A percentile compares a stretch with the other conserved stretches of the same genome.
Conservation (phyloP, 2,888 invertebrate genomes). For the Agrenia bidenticulata region DNA sequence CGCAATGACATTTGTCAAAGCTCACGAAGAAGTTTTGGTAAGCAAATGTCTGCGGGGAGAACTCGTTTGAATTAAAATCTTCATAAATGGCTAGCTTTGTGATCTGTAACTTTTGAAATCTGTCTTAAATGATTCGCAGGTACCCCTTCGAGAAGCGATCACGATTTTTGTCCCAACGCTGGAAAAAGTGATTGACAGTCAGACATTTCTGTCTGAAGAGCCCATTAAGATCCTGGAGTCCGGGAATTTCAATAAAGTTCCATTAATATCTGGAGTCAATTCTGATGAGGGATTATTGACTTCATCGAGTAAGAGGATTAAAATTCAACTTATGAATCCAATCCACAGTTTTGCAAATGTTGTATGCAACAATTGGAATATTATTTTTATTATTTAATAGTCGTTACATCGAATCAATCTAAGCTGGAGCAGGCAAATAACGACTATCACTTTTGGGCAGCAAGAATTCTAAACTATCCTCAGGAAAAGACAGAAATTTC, state of each 20-base stretch:
- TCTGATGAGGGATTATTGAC: slow-evolving; percentile 45
- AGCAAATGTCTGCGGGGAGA: neutral
- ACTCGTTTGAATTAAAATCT: neutral
- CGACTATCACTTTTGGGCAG: slow-evolving; percentile 32
- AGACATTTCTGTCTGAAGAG: slow-evolving; percentile 44
- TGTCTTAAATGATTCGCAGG: slow-evolving; percentile 19
- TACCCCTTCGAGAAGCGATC: slow-evolving; percentile 36
- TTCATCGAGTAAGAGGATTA: slow-evolving; percentile 35
- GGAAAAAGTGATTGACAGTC: slow-evolving; percentile 44
- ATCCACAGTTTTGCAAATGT: no score
- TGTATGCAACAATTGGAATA: no score
- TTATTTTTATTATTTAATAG: no score
- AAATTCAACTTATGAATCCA: no score
- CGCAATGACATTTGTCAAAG: slow-evolving; percentile 28
- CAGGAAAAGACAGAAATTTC: slow-evolving; percentile 22
- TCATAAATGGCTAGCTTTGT: no score
- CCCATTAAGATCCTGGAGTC: slow-evolving; percentile 37
- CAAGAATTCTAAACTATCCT: slow-evolving; percentile 32
- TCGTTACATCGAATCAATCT: slow-evolving; percentile 35
- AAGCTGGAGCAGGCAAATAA: slow-evolving; percentile 37
- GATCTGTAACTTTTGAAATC: no score
- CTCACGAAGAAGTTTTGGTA: slow-evolving; percentile 40
- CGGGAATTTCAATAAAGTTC: slow-evolving; percentile 43
- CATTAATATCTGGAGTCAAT: slow-evolving; percentile 44
- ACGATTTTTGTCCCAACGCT: slow-evolving; percentile 45